Evolutionary conservation across 2,113 vertebrate genomes (phyloP), one percentile per base, ranked within the genome.

Genomic region (Egretta garzetta): DNA sequence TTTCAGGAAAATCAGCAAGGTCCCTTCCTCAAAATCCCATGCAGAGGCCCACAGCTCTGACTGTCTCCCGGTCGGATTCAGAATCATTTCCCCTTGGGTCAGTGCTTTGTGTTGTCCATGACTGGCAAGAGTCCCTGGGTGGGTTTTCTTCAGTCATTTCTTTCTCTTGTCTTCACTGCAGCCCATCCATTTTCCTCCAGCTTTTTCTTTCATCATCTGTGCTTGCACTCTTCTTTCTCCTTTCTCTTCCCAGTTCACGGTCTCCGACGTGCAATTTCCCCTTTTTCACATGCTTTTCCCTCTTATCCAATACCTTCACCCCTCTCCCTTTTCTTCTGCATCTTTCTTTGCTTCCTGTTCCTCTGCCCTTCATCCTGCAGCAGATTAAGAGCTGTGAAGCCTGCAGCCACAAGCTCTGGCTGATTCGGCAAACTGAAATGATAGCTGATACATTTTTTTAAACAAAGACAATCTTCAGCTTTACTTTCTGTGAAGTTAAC

Each of bases 1-100:
- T 93, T 97, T 93, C 80, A 97, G 70, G 81, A 93, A 94, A 95
- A 74, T 91, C 88, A 13, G 76, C 76, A 85, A 94, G 88, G 90
- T 96, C 92, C 52, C 66, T 82, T 95, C 94, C 71, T 87, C 79
- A 82, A 86, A 96, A 87, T 85, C 89, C 58, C 66, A 87, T 70
- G 73, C 66, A 90, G 86, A 96, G 84, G 67, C 89, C 72, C 93
- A 86, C 21, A 79, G 41, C 17, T 90, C 89, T 72, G 33, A 92
- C 80, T 80, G 47, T 83, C n/a, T 87, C 67, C 58, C 62, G 81
- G 64, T 37, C 20, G 3, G 77, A 90, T 90, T 91, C 74, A 74
- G 86, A 86, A 87, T 49, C 1, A 0, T 76, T 92, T 93, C 70
- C 53, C 74, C 39, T 92, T 94, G 56, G 72, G 52, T 92, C 88